These are phyloP conservation scores for Suillia variegata DNA, from an alignment of 2,888 invertebrate genomes.

Conservation along the genomic window DNA sequence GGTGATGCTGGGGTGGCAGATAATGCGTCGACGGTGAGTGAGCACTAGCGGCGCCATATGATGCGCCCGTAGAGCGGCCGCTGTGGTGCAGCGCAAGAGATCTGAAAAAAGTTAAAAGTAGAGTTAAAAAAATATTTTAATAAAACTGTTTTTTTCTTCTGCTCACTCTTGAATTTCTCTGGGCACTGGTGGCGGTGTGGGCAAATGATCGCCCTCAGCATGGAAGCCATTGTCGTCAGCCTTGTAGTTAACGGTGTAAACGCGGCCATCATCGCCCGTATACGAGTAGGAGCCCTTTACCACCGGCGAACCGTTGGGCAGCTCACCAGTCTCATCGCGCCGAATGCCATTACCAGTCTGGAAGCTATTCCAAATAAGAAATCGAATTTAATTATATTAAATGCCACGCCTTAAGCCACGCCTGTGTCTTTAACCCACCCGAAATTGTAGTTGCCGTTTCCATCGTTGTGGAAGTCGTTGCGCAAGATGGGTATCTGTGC, in stretches of 20 bases:
- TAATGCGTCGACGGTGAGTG: conserved; percentile 45
- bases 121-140: background rate
- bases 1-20: conserved; percentile 42
- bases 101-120: conserved; percentile 20
- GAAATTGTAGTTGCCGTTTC: conserved; percentile 70
- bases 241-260: conserved; percentile 70
- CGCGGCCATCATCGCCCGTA: conserved; percentile 68
- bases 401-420: too few species aligned
- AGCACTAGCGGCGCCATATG: conserved; percentile 36
- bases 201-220: conserved; percentile 77
- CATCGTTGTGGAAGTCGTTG: conserved; percentile 68
- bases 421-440: conserved; percentile 61
- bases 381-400: too few species aligned
- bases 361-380: too few species aligned
- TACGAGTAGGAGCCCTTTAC: conserved; percentile 70
- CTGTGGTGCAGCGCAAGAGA: conserved; percentile 35
- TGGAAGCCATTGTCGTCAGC: conserved; percentile 80
- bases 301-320: conserved; percentile 67
- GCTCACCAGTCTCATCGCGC: conserved; percentile 65
- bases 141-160: background rate
- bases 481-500: conserved; percentile 66
- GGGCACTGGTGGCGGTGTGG: conserved; percentile 77
- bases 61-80: conserved; percentile 8
- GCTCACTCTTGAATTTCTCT: conserved; percentile 46
- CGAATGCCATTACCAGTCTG: conserved; percentile 72